Evolutionary conservation across 2,113 vertebrate species (phyloP), one percentile per base, ranked within the genome.

Genomic region (Aspiorhynchus laticeps): DNA sequence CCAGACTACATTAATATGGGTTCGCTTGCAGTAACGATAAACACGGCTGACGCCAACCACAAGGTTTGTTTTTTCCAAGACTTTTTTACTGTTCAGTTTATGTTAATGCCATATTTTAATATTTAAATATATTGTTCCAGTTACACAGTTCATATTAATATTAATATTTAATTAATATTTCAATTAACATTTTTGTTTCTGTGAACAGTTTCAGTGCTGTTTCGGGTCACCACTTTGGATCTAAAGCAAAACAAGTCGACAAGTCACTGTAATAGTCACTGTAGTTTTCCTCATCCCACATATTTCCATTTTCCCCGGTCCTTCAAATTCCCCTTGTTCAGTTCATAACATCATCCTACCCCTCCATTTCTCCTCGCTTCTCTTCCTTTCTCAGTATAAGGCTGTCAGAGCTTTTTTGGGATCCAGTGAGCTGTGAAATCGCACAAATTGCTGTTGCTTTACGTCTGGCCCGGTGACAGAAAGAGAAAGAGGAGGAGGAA

Each of bases 361-460:
- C 69, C 75, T 90, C 86, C 73, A 73, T 87, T 85, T 38, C 85
- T 88, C 33, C 76, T 31, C 21, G 43, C 74, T 80, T 85, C 83
- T 56, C 87, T 51, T 36, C 46, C 31, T 59, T 80, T 91, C 92
- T 88, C 90, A 88, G 90, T 63, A 31, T 90, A 87, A 88, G 91
- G 91, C 93, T 95, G 94, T 95, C 95, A 95, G 93, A 92, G 92
- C 92, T 94, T 94, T 90, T 84, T 94, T 93, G 90, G 90, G 93
- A 92, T 88, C 78, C 92, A 87, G 90, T 91, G 91, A 95, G 92
- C 94, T 95, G 95, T 95, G 94, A 95, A 95, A 95, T 95, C 94
- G 93, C 93, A 94, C 95, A 95, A 95, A 96, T 96, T 95, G 94
- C 94, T 93, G 91, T 92, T 93, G 93, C 93, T 94, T 91, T 94